Percentiles rank a stretch among this genome's conserved stretches.
These are phyloP conservation scores for Synaphobranchus kaupii DNA, from an alignment of 2,797 vertebrate genomes.

Conservation along the genomic window DNA sequence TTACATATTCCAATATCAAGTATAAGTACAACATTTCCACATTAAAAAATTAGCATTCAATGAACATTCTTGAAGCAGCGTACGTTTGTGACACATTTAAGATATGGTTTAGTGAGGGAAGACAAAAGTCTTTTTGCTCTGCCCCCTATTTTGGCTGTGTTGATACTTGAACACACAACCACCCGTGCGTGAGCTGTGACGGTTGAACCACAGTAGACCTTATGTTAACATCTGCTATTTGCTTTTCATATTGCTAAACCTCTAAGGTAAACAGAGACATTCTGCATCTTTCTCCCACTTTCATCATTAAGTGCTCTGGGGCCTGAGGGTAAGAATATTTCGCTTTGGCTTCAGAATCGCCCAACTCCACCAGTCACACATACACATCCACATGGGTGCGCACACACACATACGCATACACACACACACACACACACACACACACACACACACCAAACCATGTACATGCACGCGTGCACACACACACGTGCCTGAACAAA, in stretches of 20 bases:
- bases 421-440: background rate
- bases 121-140: background rate
- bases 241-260: slow-evolving; percentile 18
- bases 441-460: background rate
- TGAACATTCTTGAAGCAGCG: too few relatives aligned
- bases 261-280: slow-evolving; percentile 15
- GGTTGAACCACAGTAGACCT: background rate
- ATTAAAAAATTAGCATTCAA: background rate
- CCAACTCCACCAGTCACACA: background rate
- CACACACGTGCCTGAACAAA: too few relatives aligned
- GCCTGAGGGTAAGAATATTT: background rate
- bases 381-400: slow-evolving; percentile 5
- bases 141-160: background rate
- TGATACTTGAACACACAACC: background rate
- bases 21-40: background rate
- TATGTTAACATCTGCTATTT: slow-evolving; percentile 20
- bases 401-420: background rate
- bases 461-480: background rate
- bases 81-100: too few relatives aligned
- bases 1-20: background rate
- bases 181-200: background rate
- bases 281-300: slow-evolving; percentile 4
- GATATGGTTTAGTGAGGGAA: background rate
- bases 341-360: background rate
- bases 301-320: slow-evolving; percentile 16